Percentiles rank a stretch among this genome's conserved stretches.
phyloP scores from a whole-genome alignment of 2,113 vertebrate genomes.

The Lethenteron reissneri region DNA sequence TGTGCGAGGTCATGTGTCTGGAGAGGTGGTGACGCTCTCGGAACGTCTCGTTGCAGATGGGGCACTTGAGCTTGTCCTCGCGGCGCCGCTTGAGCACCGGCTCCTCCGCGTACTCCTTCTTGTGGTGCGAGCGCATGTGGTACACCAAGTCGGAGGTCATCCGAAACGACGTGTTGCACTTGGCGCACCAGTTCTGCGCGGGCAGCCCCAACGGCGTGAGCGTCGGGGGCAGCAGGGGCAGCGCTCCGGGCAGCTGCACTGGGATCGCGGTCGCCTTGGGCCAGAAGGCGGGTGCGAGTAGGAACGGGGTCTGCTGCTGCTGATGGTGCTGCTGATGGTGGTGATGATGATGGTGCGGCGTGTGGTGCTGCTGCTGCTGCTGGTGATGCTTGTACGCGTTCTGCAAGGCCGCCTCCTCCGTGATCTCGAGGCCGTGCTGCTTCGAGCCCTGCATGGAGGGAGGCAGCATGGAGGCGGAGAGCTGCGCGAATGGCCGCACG shows the following conservation, averaged over 20 bases:
- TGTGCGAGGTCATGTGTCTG: conserved; percentile 94
- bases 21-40: conserved; percentile 84
- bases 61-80: conserved; percentile 92
- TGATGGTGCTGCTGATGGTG: conserved; percentile 11
- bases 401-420: background rate
- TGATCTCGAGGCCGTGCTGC: background rate
- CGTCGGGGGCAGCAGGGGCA: conserved; percentile 50
- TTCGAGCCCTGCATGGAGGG: conserved; percentile 11
- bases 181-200: conserved; percentile 93
- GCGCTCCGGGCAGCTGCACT: conserved; percentile 29
- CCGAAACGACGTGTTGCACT: conserved; percentile 92
- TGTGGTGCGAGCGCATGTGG: conserved; percentile 96
- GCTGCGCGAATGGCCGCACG: conserved; percentile 40
- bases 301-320: conserved; percentile 16
- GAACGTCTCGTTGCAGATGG: conserved; percentile 93
- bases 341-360: too few relatives aligned
- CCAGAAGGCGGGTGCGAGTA: conserved; percentile 34
- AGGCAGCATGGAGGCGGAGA: conserved; percentile 48
- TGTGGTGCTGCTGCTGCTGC: background rate
- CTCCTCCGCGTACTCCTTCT: conserved; percentile 77
- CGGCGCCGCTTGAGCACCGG: conserved; percentile 59
- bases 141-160: conserved; percentile 97
- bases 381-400: conserved; percentile 1
- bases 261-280: conserved; percentile 26
- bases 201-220: conserved; percentile 43